Conservation (phyloP, 2,797 vertebrate species). For the Notamacropus eugenii region DNA sequence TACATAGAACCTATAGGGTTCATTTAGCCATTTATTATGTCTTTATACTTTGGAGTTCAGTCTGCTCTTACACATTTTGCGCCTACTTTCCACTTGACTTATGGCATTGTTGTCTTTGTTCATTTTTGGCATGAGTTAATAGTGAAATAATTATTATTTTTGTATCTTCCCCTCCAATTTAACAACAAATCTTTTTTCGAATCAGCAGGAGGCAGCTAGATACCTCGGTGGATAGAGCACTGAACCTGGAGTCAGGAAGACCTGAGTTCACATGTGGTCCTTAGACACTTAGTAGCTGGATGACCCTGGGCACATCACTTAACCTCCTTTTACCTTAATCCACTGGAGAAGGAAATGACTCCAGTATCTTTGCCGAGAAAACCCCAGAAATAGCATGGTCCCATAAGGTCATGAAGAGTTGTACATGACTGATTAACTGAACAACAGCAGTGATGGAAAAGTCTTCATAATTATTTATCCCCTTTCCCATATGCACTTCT, state of each 20-base stretch:
- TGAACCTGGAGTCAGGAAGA: too few species aligned
- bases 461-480: background rate
- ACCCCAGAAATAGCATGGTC: background rate
- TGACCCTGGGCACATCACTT: background rate
- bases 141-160: constrained; percentile 14
- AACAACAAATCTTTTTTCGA: background rate
- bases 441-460: background rate
- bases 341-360: background rate
- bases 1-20: background rate
- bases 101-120: background rate
- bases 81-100: background rate
- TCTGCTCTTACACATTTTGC: constrained; percentile 3
- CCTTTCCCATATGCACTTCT: background rate
- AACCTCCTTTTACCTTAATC: background rate
- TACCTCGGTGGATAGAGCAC: background rate
- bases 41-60: background rate
- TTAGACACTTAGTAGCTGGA: too few species aligned
- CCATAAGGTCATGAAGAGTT: background rate
- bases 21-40: background rate
- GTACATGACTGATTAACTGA: background rate
- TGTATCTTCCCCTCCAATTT: background rate
- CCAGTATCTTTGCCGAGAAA: background rate
- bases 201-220: background rate
- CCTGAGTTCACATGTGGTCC: too few species aligned
- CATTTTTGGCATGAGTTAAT: constrained; percentile 31